Evolutionary conservation across 1,140 invertebrate genomes (phyloP), one percentile per base, ranked within the genome.

Genomic region (Anastatus disparis): DNA sequence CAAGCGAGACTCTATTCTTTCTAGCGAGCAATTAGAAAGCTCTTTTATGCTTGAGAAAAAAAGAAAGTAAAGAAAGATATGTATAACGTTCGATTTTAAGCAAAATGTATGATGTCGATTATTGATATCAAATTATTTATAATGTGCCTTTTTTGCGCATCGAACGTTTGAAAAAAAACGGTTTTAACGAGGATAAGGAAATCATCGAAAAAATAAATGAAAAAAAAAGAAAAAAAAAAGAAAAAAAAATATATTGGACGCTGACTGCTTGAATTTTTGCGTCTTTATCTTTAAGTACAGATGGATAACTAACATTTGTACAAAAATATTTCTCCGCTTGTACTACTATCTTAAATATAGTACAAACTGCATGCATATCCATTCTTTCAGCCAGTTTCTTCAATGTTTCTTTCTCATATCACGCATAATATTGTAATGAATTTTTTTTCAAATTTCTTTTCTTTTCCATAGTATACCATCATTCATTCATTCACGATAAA

Each of bases 361-460:
- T n/a, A n/a, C n/a, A n/a, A 26, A 20, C 22, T 9, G 2, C 35
- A 13, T 15, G 38, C 17, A 29, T 2, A 6, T 55, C 10, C 31
- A 17, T 15, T 46, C 22, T 40, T 69, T 69, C 26, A 61, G 56
- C 56, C 56, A 61, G 56, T 69, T 69, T 59, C 12, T 17, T 58
- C n/a, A 48, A 10, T 26, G n/a, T 17, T 48, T 58, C n/a, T n/a
- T n/a, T n/a, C n/a, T 59, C 20, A 7, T 7, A 3, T 50, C 53
- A 13, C 35, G 3, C 40, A 27, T 50, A 35, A 46, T 50, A 38
- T 50, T 35, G 3, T 48, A 48, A 59, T 6, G 27, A 2, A 46
- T 58, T 50, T 26, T 24, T 8, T 24, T 24, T 52, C n/a, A 22
- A 52, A 52, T 8, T 3, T 52, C n/a, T 52, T 55, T 15, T 3